Base-by-base conservation (phyloP, 1,140 invertebrate species). In the Dendroctonus ponderosae region DNA sequence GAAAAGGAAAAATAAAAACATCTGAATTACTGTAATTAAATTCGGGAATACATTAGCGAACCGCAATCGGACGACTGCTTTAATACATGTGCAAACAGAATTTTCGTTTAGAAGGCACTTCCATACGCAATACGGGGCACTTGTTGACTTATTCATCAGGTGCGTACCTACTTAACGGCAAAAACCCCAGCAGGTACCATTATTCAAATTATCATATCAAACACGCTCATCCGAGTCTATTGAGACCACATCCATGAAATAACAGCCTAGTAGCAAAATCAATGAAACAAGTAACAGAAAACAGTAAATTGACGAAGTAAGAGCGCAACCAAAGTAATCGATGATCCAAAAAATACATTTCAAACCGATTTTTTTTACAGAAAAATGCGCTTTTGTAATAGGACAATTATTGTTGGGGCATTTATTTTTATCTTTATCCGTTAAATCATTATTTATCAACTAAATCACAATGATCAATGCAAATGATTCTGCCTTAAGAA, bases 21-120 rank as follows among this genome's bases (percentile, higher is more conserved):
- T 11, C 53, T 11, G 39, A 56, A 56, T 56, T 56, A 56, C 53
- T 39, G 53, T 26, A 56, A 56, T 56, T 56, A 56, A 38, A 56
- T 56, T 56, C 53, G 53, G 39, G 26, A 56, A 56, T 56, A 56
- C 50, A 52, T 52, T 52, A 52, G 15, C 50, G 53, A 11, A 56
- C 53, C 39, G 26, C 39, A 56, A 56, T 39, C 26, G 39, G 11
- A 9, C 26, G 26, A 46, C 43, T 46, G 38, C 53, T 56, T 56
- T 56, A 56, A 40, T 56, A 40, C 26, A 41, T 11, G 37, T 56
- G 39, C 26, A 56, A 56, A 56, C 53, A 52, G 50, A 14, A 52
- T 46, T 46, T 46, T 46, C n/a, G n/a, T 52, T 52, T n/a, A 26
- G 50, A 26, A 52, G 8, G 8, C 50, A 14, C n/a, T 52, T 15